These are phyloP conservation scores for Drosophila truncata DNA, from an alignment of 1,140 invertebrate genomes.

Conservation along the genomic window DNA sequence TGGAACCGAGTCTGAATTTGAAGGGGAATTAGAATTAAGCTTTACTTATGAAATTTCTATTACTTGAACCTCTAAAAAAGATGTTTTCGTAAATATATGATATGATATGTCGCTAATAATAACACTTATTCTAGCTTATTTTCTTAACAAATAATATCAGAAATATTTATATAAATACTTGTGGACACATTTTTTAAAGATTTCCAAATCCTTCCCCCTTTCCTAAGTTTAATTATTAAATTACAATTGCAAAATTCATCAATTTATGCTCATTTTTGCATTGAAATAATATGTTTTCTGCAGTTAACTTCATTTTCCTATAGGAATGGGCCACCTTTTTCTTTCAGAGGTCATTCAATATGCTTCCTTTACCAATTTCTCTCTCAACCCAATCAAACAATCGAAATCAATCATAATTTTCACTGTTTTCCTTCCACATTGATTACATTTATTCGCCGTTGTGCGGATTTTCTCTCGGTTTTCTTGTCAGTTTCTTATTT, in stretches of 20 bases:
- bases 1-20: no score
- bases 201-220: no score
- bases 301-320: neutral
- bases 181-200: no score
- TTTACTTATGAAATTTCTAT: no score
- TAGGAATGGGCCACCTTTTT: neutral
- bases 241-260: neutral
- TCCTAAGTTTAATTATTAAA: no score
- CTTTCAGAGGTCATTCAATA: constrained; percentile 3
- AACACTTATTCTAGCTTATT: no score
- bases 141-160: no score
- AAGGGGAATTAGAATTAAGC: no score
- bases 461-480: constrained; percentile 30
- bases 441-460: constrained; percentile 69
- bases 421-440: constrained; percentile 68
- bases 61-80: neutral
- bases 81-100: no score
- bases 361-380: neutral
- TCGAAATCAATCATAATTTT: constrained; percentile 83
- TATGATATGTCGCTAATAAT: no score
- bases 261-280: neutral
- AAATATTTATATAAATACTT: no score
- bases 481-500: constrained; percentile 65
- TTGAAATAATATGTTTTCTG: neutral
- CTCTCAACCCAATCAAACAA: constrained; percentile 75